These are phyloP conservation scores for Monomorium pharaonis DNA, from an alignment of 1,140 invertebrate species.

Conservation along the genomic window DNA sequence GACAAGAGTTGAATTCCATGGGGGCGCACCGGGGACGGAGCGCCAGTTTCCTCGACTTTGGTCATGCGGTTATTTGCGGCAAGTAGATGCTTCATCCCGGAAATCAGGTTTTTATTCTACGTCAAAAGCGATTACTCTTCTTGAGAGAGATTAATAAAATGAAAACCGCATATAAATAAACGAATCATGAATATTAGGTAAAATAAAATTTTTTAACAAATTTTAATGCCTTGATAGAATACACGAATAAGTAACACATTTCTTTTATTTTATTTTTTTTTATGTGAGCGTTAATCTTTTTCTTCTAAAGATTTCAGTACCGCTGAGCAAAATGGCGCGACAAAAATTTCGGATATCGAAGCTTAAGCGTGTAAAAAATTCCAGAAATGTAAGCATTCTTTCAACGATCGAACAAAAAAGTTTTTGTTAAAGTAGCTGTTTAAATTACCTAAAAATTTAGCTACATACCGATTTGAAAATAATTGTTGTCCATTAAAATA, in stretches of 20 bases:
- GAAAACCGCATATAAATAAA: not conserved
- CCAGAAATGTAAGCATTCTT: not conserved
- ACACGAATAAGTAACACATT: not conserved
- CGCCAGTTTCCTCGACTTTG: conserved; percentile 22
- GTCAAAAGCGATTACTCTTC: not conserved
- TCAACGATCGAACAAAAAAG: too few species aligned
- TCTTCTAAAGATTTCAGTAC: not conserved
- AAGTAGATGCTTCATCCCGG: conserved; percentile 4
- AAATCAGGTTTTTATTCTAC: not conserved
- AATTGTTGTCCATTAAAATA: too few species aligned
- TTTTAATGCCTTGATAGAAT: not conserved
- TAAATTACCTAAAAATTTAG: too few species aligned
- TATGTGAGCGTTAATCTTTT: not conserved
- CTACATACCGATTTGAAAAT: too few species aligned
- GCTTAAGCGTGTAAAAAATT: not conserved
- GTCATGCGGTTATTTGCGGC: conserved; percentile 37
- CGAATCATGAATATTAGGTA: not conserved
- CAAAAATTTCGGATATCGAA: not conserved
- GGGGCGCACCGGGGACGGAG: not conserved
- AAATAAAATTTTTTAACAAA: not conserved
- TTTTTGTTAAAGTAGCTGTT: too few species aligned
- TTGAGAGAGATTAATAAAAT: not conserved
- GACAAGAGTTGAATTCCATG: conserved; percentile 25
- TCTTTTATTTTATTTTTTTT: not conserved
- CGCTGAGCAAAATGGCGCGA: not conserved